These are phyloP conservation scores for Drosophila athabasca DNA, from an alignment of 1,140 invertebrate genomes.

Conservation along the genomic window DNA sequence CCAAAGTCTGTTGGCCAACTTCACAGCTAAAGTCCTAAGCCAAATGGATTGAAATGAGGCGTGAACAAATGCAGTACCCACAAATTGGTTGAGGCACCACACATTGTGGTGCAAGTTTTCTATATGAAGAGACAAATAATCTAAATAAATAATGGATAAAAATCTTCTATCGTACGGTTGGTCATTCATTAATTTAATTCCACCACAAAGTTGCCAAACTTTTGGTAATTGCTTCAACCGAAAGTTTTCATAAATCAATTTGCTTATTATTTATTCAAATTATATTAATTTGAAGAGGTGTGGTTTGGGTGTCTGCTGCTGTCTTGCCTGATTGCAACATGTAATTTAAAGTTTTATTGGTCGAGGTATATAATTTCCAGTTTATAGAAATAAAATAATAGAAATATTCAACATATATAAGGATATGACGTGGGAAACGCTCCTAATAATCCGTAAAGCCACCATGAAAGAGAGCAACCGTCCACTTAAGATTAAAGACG, in stretches of 20 bases:
- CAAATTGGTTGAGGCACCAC: too few relatives aligned
- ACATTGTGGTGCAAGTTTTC: too few relatives aligned
- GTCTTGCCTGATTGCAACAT: constrained; percentile 3
- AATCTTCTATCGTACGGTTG: background rate
- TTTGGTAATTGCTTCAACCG: background rate
- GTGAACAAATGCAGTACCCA: too few relatives aligned
- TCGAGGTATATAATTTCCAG: constrained; percentile 17
- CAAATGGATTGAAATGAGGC: constrained; percentile 7
- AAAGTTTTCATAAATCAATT: background rate
- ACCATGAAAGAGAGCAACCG: background rate
- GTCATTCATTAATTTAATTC: constrained; percentile 5
- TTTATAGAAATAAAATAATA: background rate
- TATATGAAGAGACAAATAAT: too few relatives aligned
- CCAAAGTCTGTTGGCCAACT: constrained; percentile 7
- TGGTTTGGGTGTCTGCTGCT: background rate
- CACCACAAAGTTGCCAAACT: constrained; percentile 5
- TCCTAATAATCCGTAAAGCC: background rate
- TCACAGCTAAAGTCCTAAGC: background rate
- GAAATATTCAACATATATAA: constrained; percentile 21
- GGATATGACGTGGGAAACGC: too few relatives aligned
- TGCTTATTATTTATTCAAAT: constrained; percentile 46
- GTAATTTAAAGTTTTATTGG: constrained; percentile 37
- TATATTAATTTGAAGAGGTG: constrained; percentile 10
- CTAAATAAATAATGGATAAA: too few relatives aligned
- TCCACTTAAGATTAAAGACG: background rate